A percentile compares a stretch with the other conserved stretches of the same genome.
phyloP scores from a whole-genome alignment of 2,888 invertebrate genomes.

The Sipha maydis region DNA sequence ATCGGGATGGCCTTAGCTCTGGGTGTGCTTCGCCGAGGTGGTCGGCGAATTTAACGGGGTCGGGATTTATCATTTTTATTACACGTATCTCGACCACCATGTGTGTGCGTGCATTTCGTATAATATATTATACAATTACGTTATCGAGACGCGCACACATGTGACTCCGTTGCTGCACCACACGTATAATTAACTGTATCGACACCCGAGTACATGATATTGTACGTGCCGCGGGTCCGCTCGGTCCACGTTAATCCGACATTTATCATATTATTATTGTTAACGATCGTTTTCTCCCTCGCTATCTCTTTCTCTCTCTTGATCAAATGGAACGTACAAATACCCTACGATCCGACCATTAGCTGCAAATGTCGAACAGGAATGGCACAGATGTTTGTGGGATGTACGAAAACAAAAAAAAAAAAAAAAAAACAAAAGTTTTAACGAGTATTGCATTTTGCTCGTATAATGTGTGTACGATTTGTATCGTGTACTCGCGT shows the following conservation, averaged over 20 bases:
- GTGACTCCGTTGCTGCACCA: background rate
- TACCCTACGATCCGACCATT: slow-evolving; percentile 21
- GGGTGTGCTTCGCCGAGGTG: background rate
- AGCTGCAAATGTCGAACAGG: slow-evolving; percentile 29
- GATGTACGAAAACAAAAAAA: background rate
- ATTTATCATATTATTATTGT: slow-evolving; percentile 17
- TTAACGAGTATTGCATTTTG: too few species aligned
- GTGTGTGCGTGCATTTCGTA: background rate
- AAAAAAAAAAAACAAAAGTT: background rate
- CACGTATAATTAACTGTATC: background rate
- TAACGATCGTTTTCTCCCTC: background rate
- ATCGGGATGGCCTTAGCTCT: background rate
- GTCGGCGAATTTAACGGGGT: slow-evolving; percentile 30
- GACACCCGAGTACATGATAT: background rate
- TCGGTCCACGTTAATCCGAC: slow-evolving; percentile 23
- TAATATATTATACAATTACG: background rate
- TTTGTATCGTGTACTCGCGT: too few species aligned
- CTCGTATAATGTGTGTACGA: too few species aligned
- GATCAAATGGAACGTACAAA: background rate
- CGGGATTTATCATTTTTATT: slow-evolving; percentile 59
- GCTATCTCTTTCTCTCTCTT: background rate
- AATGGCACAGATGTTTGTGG: slow-evolving; percentile 17
- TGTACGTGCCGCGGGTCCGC: background rate
- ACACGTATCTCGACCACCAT: slow-evolving; percentile 38
- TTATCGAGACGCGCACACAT: background rate